Conservation (phyloP, 2,888 invertebrate genomes). For the Marronus borbonicus region DNA sequence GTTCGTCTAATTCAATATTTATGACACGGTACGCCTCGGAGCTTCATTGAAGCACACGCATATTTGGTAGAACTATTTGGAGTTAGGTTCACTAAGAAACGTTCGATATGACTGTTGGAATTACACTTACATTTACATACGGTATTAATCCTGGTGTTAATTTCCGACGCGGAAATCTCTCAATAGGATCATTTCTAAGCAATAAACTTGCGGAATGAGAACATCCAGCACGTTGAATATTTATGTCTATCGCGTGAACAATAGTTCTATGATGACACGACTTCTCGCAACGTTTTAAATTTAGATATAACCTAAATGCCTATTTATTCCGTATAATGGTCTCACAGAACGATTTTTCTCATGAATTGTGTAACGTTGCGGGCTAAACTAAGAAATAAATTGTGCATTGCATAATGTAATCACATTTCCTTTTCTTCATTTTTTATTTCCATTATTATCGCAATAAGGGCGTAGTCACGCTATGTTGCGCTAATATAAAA, state of each 20-base stretch:
- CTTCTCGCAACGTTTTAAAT: neutral
- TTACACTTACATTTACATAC: neutral
- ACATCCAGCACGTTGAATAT: neutral
- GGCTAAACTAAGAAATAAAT: neutral
- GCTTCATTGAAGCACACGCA: neutral
- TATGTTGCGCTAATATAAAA: no score
- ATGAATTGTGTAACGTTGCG: neutral
- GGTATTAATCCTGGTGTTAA: neutral
- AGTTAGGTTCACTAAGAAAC: slow-evolving; percentile 8
- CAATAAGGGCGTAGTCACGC: no score
- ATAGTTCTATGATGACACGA: neutral
- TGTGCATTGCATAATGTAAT: neutral
- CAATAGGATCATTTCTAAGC: neutral
- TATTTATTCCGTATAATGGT: no score
- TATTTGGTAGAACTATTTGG: neutral
- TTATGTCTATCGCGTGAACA: slow-evolving; percentile 5
- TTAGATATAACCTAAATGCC: neutral
- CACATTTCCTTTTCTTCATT: no score
- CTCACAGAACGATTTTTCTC: neutral
- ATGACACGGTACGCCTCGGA: neutral
- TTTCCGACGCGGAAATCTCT: neutral
- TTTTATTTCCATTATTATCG: no score
- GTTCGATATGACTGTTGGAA: neutral
- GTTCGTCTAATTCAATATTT: slow-evolving; percentile 7
- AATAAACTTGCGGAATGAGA: slow-evolving; percentile 1